Base-by-base conservation (phyloP, 2,113 vertebrate species). In the Neoarius graeffei region DNA sequence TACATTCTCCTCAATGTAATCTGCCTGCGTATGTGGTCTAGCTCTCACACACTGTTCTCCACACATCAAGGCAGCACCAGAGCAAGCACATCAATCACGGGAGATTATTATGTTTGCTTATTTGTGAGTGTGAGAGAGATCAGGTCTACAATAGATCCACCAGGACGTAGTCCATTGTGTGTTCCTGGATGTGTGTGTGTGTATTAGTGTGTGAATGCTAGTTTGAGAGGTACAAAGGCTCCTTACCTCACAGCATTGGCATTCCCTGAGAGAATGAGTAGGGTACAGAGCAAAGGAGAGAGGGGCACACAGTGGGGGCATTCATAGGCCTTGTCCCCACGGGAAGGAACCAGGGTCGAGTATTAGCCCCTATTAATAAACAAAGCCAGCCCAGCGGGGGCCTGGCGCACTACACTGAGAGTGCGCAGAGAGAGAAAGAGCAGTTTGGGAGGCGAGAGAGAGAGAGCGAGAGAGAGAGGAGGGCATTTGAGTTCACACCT, bases 351-450 rank as follows among this genome's bases (percentile, higher is more conserved):
- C 81, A 90, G 81, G 85, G 88, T 92, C 67, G 87, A 91, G 90
- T 86, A 90, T 92, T 90, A 91, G 90, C 90, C 89, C 86, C 89
- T 91, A 90, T 91, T 92, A 91, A 91, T 90, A 91, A 88, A 93
- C 88, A 90, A 93, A 93, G 91, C 76, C 89, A 62, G 83, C 90
- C 86, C 88, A 80, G 67, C 86, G 83, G 88, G 80, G 84, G 73
- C 64, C 85, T 89, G 87, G 89, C 86, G 88, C 87, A 83, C 82
- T 85, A 83, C 86, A 85, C 80, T 80, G 67, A 66, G 89, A 82
- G 83, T 81, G 86, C 83, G 73, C 60, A 23, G 56, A 48, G 84
- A 91, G 84, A 83, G 85, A 62, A 66, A 69, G 85, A 62, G 62
- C 56, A 85, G 30, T 48, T 81, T 64, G 35, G 87, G 88, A 25